Base-by-base conservation (phyloP, 2,113 vertebrate genomes). In the Trichomycterus rosablanca region DNA sequence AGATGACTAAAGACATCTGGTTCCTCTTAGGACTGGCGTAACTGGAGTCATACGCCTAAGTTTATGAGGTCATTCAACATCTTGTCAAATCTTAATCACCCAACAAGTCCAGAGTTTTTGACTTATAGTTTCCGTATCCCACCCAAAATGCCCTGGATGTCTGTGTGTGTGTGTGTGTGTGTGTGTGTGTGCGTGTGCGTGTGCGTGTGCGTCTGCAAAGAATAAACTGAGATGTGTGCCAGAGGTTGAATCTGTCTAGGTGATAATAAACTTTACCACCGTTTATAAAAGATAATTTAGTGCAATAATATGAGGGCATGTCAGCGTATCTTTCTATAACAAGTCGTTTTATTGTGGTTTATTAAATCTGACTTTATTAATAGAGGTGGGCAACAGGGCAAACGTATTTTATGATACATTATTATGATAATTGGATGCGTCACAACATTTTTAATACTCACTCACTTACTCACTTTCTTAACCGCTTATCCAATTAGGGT, bases 1-100 rank as follows among this genome's bases (percentile, higher is more conserved):
- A 12, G 34, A 35, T 11, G 2, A 5, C 64, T 43, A 20, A 43
- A 70, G 24, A 76, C 83, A 85, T 87, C 81, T 88, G 87, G 46
- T 76, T 72, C 58, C 72, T 43, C 78, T 75, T 81, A 57, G 4
- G 8, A 14, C 42, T 83, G 80, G 84, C 53, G 74, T 67, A 83
- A 77, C 59, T 20, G 7, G 56, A 68, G 45, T 42, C 45, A 55
- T 40, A 51, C 71, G 67, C 70, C 60, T 70, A 62, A 40, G 63
- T 37, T 56, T 40, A 72, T 85, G 77, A 78, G 68, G 73, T 84
- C 77, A 78, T 59, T 54, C 7, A 39, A 50, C 7, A 55, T 50
- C 55, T 55, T 52, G 58, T 50, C 63, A 56, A 44, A 59, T 45
- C 15, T 58, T 44, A 61, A 54, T 59, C 24, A 26, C n/a, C 19